These are phyloP conservation scores for Drosophila azteca DNA, from an alignment of 1,140 invertebrate genomes.

Conservation along the genomic window DNA sequence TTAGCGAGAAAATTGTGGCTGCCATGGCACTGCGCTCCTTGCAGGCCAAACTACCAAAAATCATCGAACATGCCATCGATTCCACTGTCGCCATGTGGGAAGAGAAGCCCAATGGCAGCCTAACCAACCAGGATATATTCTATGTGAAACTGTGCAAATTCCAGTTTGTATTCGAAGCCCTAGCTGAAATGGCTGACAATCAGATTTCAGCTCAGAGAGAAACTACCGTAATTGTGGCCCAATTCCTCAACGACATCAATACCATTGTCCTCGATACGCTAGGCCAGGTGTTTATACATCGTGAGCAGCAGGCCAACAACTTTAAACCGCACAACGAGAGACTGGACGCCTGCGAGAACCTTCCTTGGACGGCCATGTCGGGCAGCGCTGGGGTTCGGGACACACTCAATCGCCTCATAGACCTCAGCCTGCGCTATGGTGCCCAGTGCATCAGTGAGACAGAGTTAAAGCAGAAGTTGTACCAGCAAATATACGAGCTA, in stretches of 20 bases:
- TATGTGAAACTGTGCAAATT: conserved; percentile 88
- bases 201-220: conserved; percentile 85
- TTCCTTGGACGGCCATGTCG: conserved; percentile 87
- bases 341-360: conserved; percentile 84
- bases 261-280: conserved; percentile 85
- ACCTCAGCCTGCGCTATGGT: conserved; percentile 86
- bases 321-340: conserved; percentile 78
- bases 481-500: conserved; percentile 89
- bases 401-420: conserved; percentile 83
- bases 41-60: conserved; percentile 60
- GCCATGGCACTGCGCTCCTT: conserved; percentile 85
- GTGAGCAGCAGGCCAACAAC: conserved; percentile 85
- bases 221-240: conserved; percentile 84
- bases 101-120: conserved; percentile 84
- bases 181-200: conserved; percentile 85
- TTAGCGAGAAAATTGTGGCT: conserved; percentile 91
- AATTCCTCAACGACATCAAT: conserved; percentile 86
- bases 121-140: conserved; percentile 89
- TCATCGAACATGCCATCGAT: conserved; percentile 85
- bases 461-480: conserved; percentile 85
- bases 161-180: conserved; percentile 85
- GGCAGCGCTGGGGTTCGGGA: conserved; percentile 85
- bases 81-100: conserved; percentile 85
- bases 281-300: conserved; percentile 86
- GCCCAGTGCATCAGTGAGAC: conserved; percentile 85